These are phyloP conservation scores for Cichladusa arquata DNA, from an alignment of 2,113 vertebrate genomes.

Conservation along the genomic window DNA sequence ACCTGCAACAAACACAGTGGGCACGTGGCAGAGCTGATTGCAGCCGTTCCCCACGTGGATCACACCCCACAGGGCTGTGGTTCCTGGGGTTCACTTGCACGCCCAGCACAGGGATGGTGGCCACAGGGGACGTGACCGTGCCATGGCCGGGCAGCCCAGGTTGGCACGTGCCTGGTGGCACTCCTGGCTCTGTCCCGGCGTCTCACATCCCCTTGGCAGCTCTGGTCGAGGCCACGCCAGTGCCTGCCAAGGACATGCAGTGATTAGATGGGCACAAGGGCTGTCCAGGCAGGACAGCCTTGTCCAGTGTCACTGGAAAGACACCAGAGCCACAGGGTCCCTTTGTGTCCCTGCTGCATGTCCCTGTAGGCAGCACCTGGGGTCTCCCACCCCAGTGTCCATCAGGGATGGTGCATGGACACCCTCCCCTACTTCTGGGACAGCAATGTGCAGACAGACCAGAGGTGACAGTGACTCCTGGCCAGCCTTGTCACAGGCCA, in stretches of 20 bases:
- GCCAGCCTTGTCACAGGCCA: background rate
- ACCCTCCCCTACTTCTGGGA: fast-evolving
- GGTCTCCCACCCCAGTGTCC: background rate
- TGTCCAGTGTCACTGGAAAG: background rate
- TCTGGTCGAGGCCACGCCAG: fast-evolving
- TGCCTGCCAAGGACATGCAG: background rate
- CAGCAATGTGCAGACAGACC: fast-evolving
- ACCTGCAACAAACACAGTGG: background rate
- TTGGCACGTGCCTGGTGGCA: background rate
- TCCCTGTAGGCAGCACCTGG: background rate
- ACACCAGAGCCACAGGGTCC: background rate
- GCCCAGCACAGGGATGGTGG: background rate
- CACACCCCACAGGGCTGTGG: background rate
- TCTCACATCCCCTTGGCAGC: background rate
- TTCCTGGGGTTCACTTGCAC: background rate
- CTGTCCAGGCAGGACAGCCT: background rate
- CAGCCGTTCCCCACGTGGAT: fast-evolving
- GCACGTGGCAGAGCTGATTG: background rate
- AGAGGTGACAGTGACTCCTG: background rate
- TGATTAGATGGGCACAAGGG: background rate
- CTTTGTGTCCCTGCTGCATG: background rate
- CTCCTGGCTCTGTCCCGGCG: fast-evolving
- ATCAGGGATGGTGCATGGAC: fast-evolving
- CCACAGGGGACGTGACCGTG: fast-evolving
- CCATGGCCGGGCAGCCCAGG: background rate